phyloP scores from a whole-genome alignment of 2,797 vertebrate species.

The Varecia variegata region DNA sequence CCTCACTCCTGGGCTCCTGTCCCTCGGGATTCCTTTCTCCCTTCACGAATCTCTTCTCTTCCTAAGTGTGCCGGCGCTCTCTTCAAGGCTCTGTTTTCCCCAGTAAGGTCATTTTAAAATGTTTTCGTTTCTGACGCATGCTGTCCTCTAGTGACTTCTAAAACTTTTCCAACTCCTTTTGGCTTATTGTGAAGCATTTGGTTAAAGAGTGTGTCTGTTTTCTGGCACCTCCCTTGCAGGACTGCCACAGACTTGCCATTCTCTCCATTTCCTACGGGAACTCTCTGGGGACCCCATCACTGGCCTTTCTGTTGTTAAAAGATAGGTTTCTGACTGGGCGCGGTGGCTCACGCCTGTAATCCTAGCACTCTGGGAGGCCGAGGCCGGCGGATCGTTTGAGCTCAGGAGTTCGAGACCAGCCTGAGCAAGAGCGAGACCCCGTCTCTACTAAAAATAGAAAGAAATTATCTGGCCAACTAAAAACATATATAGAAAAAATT shows the following conservation, averaged over 20 bases:
- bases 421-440: too few relatives aligned
- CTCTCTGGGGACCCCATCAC: too few relatives aligned
- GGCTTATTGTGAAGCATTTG: not conserved
- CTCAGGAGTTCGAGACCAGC: too few relatives aligned
- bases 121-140: not conserved
- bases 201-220: not conserved
- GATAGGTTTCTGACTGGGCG: too few relatives aligned
- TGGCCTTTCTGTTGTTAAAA: too few relatives aligned
- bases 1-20: not conserved
- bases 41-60: not conserved
- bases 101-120: not conserved
- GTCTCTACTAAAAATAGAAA: too few relatives aligned
- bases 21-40: not conserved
- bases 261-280: too few relatives aligned
- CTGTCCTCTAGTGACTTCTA: not conserved
- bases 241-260: too few relatives aligned
- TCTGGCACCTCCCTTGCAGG: not conserved
- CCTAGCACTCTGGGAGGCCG: not conserved
- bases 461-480: too few relatives aligned
- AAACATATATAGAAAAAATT: too few relatives aligned
- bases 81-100: not conserved
- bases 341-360: not conserved
- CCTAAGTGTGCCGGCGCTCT: not conserved
- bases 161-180: not conserved
- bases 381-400: too few relatives aligned